These are phyloP conservation scores for Drosophila anomelani DNA, from an alignment of 2,888 invertebrate species.

Conservation along the genomic window DNA sequence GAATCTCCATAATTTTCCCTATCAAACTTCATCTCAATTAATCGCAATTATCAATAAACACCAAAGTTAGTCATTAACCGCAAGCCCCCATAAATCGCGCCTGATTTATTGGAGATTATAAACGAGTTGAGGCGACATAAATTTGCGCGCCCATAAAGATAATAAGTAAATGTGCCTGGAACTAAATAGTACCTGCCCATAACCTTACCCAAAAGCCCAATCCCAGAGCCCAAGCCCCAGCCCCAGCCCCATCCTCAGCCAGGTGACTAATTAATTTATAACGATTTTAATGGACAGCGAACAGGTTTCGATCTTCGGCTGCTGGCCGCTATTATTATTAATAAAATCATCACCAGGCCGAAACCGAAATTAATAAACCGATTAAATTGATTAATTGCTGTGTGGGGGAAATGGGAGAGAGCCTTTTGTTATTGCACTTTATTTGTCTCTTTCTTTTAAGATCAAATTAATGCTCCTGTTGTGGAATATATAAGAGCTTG, in stretches of 20 bases:
- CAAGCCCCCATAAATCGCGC: slow-evolving; percentile 30
- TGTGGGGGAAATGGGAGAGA: slow-evolving; percentile 28
- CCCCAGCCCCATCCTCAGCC: neutral
- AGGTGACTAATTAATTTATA: slow-evolving; percentile 66
- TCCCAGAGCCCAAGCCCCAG: neutral
- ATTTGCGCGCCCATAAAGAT: slow-evolving; percentile 41
- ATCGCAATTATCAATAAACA: slow-evolving; percentile 21
- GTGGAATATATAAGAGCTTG: slow-evolving; percentile 7
- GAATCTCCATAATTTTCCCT: neutral
- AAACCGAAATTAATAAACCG: slow-evolving; percentile 58
- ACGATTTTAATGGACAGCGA: slow-evolving; percentile 39
- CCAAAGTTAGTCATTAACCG: slow-evolving; percentile 28
- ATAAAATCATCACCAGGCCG: slow-evolving; percentile 69
- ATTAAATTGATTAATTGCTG: slow-evolving; percentile 71
- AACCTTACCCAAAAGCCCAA: slow-evolving; percentile 13
- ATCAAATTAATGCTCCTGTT: slow-evolving; percentile 24
- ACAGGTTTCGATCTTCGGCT: slow-evolving; percentile 50
- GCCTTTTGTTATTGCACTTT: slow-evolving; percentile 56
- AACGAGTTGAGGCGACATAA: slow-evolving; percentile 24
- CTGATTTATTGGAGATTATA: slow-evolving; percentile 34
- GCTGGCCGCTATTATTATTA: slow-evolving; percentile 41
- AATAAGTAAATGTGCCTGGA: slow-evolving; percentile 2
- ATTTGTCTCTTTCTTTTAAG: neutral
- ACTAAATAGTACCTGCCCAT: slow-evolving; percentile 28
- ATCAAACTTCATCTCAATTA: slow-evolving; percentile 5